A percentile compares a stretch with the other conserved stretches of the same genome.
These are phyloP conservation scores for Apocheima hispidaria DNA, from an alignment of 2,888 invertebrate species.

Conservation along the genomic window DNA sequence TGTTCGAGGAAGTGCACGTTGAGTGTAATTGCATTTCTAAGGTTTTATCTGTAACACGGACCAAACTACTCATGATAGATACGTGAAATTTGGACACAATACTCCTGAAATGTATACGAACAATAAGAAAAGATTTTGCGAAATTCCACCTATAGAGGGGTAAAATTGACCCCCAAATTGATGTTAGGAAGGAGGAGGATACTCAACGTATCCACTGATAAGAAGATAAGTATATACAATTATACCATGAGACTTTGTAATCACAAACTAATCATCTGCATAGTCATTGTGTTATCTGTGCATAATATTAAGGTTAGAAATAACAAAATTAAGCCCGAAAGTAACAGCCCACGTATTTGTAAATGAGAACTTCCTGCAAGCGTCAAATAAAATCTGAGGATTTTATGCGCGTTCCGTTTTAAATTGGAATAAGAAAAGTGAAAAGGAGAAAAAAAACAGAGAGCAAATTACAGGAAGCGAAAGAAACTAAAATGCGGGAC, in stretches of 20 bases:
- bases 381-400: conserved; percentile 55
- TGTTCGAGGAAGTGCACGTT: neutral
- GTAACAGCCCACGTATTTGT: conserved; percentile 31
- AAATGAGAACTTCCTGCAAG: conserved; percentile 41
- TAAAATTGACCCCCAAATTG: too few relatives aligned
- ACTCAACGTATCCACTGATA: too few relatives aligned
- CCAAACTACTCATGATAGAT: too few relatives aligned
- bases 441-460: conserved; percentile 65
- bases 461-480: conserved; percentile 76
- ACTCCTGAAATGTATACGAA: too few relatives aligned
- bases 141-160: too few relatives aligned
- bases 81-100: too few relatives aligned
- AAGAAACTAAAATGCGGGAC: conserved; percentile 73
- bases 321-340: conserved; percentile 8
- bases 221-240: too few relatives aligned
- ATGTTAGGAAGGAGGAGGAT: too few relatives aligned
- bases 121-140: too few relatives aligned
- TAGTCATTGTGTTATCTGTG: too few relatives aligned
- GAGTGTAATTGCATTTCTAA: neutral
- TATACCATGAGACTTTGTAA: too few relatives aligned
- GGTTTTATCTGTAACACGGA: neutral
- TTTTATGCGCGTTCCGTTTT: conserved; percentile 67
- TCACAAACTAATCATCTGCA: neutral
- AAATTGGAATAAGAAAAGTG: conserved; percentile 71
- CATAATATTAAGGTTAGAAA: too few relatives aligned